Conservation (phyloP, 2,888 invertebrate genomes). For the Tortrix viridana region DNA sequence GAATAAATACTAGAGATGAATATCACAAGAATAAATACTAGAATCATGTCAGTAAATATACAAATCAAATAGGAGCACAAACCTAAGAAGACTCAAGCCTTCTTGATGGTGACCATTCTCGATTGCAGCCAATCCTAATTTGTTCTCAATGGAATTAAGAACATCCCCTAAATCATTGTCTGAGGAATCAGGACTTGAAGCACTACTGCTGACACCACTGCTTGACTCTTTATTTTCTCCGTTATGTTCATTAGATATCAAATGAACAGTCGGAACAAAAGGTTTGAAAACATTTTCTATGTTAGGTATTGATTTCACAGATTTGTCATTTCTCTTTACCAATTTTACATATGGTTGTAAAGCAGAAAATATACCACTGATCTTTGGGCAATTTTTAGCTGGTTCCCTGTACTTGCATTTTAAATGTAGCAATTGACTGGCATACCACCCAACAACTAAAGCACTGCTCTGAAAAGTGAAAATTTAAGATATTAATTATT, state of each 20-base stretch:
- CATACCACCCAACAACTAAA: constrained; percentile 85
- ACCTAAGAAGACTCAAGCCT: constrained; percentile 83
- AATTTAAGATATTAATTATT: not conserved
- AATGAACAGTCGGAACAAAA: constrained; percentile 65
- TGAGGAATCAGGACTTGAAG: constrained; percentile 53
- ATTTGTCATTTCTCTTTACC: constrained; percentile 53
- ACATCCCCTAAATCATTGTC: constrained; percentile 78
- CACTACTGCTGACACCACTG: constrained; percentile 44
- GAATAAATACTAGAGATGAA: too few species aligned
- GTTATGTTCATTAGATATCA: constrained; percentile 69
- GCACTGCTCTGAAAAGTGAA: constrained; percentile 81
- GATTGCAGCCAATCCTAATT: constrained; percentile 84
- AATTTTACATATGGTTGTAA: constrained; percentile 56
- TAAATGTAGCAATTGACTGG: constrained; percentile 82
- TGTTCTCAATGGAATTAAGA: constrained; percentile 85
- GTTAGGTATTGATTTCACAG: constrained; percentile 51
- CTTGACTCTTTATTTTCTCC: constrained; percentile 44
- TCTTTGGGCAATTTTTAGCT: constrained; percentile 47
- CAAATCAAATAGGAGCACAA: constrained; percentile 27
- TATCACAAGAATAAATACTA: too few species aligned
- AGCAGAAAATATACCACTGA: constrained; percentile 54
- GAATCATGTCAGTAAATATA: not conserved
- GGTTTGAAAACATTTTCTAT: constrained; percentile 57
- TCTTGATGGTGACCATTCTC: constrained; percentile 81
- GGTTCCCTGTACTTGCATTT: constrained; percentile 53